phyloP scores from a whole-genome alignment of 2,797 vertebrate species.

The Pangasius krempfi region DNA sequence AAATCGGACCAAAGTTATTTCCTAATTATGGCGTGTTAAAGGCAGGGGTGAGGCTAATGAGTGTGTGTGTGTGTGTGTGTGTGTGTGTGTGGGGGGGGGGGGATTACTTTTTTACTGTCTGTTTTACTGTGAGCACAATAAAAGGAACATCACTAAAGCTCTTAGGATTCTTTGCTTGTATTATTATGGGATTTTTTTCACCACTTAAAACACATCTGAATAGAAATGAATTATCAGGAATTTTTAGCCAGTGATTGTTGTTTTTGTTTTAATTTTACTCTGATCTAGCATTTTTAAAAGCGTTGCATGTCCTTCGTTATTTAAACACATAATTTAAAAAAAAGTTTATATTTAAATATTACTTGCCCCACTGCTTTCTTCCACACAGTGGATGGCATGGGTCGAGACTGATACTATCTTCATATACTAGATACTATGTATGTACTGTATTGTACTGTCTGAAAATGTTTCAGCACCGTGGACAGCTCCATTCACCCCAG shows the following conservation, averaged over 20 bases:
- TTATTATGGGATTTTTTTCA: background rate
- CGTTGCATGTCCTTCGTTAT: too few species aligned
- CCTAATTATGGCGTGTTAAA: slow-evolving; percentile 63
- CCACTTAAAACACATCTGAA: background rate
- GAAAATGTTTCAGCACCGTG: slow-evolving; percentile 36
- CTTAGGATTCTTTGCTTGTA: background rate
- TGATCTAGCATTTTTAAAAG: background rate
- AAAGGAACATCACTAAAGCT: background rate
- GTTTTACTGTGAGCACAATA: background rate
- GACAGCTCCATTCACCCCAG: slow-evolving; percentile 22
- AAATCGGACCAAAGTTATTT: slow-evolving; percentile 71
- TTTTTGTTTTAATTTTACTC: background rate
- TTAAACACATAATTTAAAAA: background rate
- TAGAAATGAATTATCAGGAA: background rate
- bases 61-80: slow-evolving; percentile 23
- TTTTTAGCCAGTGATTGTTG: background rate
- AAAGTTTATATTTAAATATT: background rate
- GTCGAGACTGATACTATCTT: background rate
- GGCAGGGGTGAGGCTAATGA: slow-evolving; percentile 41
- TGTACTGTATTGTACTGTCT: background rate
- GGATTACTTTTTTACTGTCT: slow-evolving; percentile 5
- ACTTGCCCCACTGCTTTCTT: background rate
- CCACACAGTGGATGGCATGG: background rate
- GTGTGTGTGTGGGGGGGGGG: background rate
- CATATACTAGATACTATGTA: background rate